These are phyloP conservation scores for Redunca redunca DNA, from an alignment of 2,113 vertebrate genomes.

Conservation along the genomic window DNA sequence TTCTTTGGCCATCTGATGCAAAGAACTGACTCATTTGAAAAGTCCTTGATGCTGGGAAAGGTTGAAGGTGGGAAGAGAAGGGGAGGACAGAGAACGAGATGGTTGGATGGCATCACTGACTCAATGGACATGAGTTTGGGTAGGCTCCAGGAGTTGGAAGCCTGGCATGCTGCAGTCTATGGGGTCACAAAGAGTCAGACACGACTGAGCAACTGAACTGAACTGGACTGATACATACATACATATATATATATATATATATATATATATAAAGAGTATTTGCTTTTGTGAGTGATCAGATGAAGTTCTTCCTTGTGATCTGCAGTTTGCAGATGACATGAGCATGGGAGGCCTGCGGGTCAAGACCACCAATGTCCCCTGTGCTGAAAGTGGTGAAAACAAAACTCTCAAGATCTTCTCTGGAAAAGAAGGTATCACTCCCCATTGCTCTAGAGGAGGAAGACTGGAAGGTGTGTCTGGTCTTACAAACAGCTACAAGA, in stretches of 20 bases:
- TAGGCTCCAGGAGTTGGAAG: background rate
- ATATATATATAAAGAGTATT: background rate
- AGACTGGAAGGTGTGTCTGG: background rate
- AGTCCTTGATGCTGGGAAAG: background rate
- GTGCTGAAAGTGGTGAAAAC: background rate
- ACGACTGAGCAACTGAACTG: background rate
- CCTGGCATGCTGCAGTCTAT: background rate
- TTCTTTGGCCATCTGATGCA: background rate
- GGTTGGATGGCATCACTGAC: background rate
- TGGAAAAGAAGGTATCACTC: background rate
- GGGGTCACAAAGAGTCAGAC: background rate
- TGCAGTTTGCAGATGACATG: background rate
- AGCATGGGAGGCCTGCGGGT: background rate
- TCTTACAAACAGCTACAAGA: background rate
- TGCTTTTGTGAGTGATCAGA: background rate
- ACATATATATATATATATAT: too few relatives aligned
- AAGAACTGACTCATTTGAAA: background rate
- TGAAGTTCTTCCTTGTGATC: background rate
- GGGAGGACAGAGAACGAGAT: background rate
- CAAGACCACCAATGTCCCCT: background rate
- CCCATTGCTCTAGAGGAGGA: background rate
- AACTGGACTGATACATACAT: background rate
- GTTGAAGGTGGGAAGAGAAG: background rate
- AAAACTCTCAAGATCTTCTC: background rate
- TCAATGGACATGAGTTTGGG: background rate